Evolutionary conservation across 2,888 invertebrate species (phyloP), one percentile per base, ranked within the genome.

Genomic region (Netelia virgata): DNA sequence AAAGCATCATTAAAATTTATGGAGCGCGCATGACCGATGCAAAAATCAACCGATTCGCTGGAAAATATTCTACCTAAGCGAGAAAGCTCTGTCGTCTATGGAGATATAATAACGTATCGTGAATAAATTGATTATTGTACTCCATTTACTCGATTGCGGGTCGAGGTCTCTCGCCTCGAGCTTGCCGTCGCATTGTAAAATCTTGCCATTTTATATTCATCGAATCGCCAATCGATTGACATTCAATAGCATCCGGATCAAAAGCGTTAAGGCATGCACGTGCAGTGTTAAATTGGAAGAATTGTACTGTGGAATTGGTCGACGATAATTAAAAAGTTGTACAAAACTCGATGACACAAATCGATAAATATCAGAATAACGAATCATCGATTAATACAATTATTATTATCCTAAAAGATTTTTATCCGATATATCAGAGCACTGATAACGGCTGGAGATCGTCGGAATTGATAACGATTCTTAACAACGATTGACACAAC

Each of bases 131-230:
- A 61, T 76, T 55, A 66, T 76, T 68, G 61, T 63, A 76, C 43
- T 36, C 76, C 68, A 68, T 81, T 83, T 53, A 57, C 72, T 55
- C 20, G 76, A 76, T 84, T 63, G 73, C 80, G 72, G 80, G 76
- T 84, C 84, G 76, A 84, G 84, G 84, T 47, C 63, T 47, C 74
- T 55, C 76, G 5, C 43, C 20, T 53, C 36, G 11, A 36, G 5
- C 6, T 53, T 36, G 18, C 61, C 36, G 23, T 43, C 72, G 59
- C 18, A 77, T 78, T 74, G 73, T 61, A 50, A 43, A 75, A 75
- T 70, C 57, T 18, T 57, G 43, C 36, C 16, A 50, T 55, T 81
- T 74, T 23, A 72, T 59, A 66, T 82, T 47, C 47, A 75, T 70
- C 53, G 50, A 57, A 50, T 6, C 53, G 11, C n/a, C 20, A 18